phyloP scores from a whole-genome alignment of 2,113 vertebrate genomes.

The human region DNA sequence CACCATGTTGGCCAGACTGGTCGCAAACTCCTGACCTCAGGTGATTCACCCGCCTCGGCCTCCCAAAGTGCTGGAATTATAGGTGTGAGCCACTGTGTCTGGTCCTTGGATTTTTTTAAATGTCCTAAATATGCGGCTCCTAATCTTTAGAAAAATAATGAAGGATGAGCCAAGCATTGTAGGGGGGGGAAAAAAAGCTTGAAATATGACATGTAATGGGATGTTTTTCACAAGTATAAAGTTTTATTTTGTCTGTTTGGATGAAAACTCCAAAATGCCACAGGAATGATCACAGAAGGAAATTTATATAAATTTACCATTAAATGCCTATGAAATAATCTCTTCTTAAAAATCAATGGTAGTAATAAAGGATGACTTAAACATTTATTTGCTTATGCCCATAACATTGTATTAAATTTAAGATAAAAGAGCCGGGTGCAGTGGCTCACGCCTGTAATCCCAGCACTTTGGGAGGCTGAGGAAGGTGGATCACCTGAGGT shows the following conservation, averaged over 20 bases:
- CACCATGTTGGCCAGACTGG: no score
- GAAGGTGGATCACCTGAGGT: no score
- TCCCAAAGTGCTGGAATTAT: no score
- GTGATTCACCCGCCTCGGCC: no score
- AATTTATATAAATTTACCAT: not conserved
- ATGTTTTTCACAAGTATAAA: not conserved
- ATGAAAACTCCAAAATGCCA: constrained; percentile 28
- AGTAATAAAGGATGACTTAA: constrained; percentile 24
- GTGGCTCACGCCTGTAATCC: no score
- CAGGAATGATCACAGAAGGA: not conserved
- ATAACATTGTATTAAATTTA: not conserved
- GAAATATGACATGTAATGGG: not conserved
- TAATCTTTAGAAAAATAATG: constrained; percentile 8
- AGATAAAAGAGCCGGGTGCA: no score
- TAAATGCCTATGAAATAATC: no score
- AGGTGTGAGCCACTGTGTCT: no score
- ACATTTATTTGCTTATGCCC: not conserved
- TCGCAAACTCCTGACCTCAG: no score
- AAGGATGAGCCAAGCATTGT: not conserved
- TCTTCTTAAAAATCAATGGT: not conserved
- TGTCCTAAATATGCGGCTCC: not conserved
- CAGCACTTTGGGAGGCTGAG: no score
- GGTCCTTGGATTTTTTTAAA: not conserved
- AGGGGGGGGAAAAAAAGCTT: not conserved
- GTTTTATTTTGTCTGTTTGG: not conserved